A percentile compares a stretch with the other conserved stretches of the same genome.
These are phyloP conservation scores for Cuniculus paca DNA, from an alignment of 2,797 vertebrate genomes.

Conservation along the genomic window DNA sequence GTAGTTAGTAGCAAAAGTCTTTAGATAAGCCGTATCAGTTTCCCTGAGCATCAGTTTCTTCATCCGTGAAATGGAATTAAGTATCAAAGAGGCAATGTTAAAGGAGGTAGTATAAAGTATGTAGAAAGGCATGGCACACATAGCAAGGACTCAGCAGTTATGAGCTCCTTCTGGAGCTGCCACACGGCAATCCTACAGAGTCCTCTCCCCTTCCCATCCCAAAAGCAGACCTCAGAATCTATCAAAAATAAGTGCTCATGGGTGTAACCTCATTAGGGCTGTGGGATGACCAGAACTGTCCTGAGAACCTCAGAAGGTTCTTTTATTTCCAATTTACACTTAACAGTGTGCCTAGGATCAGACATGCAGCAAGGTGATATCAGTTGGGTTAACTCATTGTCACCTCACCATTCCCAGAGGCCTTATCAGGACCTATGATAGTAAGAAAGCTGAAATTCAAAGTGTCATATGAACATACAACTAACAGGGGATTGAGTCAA, in stretches of 20 bases:
- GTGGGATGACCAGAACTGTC: neutral
- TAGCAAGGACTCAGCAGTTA: neutral
- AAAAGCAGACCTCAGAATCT: neutral
- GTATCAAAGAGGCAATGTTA: neutral
- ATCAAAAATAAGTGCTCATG: neutral
- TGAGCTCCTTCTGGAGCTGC: neutral
- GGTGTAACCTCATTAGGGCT: neutral
- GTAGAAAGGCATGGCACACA: neutral
- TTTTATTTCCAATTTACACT: neutral
- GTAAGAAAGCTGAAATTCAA: neutral
- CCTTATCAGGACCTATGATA: neutral
- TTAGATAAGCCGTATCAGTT: neutral
- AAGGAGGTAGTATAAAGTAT: neutral
- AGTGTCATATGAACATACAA: neutral
- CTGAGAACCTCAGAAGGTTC: neutral
- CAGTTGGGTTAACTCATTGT: neutral
- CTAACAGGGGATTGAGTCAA: neutral
- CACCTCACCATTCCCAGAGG: neutral
- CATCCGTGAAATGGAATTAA: neutral
- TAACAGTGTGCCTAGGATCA: neutral
- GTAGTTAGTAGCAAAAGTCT: neutral
- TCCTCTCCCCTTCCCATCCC: neutral
- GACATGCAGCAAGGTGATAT: neutral
- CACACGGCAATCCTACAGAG: fast-evolving
- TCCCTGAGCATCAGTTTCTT: neutral